Evolutionary conservation across 2,888 invertebrate species (phyloP), one percentile per base, ranked within the genome.

Genomic region (Limnephilus lunatus): DNA sequence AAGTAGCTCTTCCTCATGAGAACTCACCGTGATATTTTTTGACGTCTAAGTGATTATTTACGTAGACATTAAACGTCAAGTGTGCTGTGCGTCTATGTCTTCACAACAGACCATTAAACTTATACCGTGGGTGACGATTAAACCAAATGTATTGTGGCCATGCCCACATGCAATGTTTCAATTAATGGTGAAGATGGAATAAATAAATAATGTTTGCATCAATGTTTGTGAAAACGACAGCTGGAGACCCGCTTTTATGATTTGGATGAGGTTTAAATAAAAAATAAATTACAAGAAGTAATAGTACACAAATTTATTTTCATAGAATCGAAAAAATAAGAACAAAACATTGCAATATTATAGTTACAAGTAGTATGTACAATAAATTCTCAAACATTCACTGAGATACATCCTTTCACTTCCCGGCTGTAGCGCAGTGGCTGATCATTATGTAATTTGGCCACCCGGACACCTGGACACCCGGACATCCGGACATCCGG

Each of bases 311-410:
- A 95, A 95, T 95, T 95, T 95, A 95, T 94, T 94, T 95, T 94
- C 94, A 95, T 95, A 95, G 95, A 95, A 95, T 95, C 95, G 95
- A 95, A 95, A 96, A 95, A 95, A 95, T 95, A 95, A 95, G 95
- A 95, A 95, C 95, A 95, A 95, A 95, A 95, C 95, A 95, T 95
- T 95, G 95, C 95, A 95, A 95, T 95, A 95, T 95, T 95, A 96
- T 95, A 96, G 95, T 96, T 96, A 96, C 96, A 96, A 95, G 95
- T 95, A 95, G 94, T 95, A 96, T 96, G 95, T 96, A 96, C 96
- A 96, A 95, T 95, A 95, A 95, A 94, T 95, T 94, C 94, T 94
- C 94, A 91, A 91, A 91, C 90, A 88, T 91, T 91, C 91, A 88
- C 90, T 94, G 95, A 95, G 95, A 95, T 95, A 95, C 91, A 91